Evolutionary conservation across 2,797 vertebrate species (phyloP).

Genomic region (Anas flavirostris): DNA sequence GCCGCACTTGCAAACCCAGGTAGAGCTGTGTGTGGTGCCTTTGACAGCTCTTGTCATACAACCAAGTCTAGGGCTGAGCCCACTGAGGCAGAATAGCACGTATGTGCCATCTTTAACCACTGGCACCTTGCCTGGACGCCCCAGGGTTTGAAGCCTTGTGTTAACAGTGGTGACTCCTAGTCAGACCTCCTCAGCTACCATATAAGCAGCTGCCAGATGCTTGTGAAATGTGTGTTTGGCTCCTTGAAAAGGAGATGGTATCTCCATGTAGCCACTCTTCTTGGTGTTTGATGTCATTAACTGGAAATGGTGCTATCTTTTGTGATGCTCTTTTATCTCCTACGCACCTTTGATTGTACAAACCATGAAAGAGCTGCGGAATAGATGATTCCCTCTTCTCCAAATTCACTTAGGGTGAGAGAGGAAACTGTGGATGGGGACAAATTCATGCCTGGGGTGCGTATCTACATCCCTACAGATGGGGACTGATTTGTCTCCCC

Average conservation of each 20-base stretch:
- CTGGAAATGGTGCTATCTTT: background rate
- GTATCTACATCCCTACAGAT: background rate
- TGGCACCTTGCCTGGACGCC: background rate
- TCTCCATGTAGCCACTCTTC: background rate
- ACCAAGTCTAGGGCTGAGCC: background rate
- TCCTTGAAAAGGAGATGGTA: background rate
- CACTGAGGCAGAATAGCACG: accelerated
- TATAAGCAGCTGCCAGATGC: background rate
- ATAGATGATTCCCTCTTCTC: background rate
- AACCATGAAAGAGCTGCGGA: background rate
- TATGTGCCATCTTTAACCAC: background rate
- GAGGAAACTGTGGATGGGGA: background rate
- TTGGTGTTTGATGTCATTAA: background rate
- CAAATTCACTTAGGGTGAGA: background rate
- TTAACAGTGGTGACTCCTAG: background rate
- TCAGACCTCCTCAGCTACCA: background rate
- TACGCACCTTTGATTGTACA: background rate
- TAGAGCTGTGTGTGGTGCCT: background rate
- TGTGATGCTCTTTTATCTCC: background rate
- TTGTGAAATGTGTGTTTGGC: background rate
- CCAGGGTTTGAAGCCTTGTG: background rate
- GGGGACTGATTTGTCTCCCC: background rate
- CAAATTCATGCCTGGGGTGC: background rate
- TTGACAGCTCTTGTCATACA: background rate
- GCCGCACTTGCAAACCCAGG: background rate